These are phyloP conservation scores for Sinocyclocheilus anophthalmus DNA, from an alignment of 2,113 vertebrate species.

Conservation along the genomic window DNA sequence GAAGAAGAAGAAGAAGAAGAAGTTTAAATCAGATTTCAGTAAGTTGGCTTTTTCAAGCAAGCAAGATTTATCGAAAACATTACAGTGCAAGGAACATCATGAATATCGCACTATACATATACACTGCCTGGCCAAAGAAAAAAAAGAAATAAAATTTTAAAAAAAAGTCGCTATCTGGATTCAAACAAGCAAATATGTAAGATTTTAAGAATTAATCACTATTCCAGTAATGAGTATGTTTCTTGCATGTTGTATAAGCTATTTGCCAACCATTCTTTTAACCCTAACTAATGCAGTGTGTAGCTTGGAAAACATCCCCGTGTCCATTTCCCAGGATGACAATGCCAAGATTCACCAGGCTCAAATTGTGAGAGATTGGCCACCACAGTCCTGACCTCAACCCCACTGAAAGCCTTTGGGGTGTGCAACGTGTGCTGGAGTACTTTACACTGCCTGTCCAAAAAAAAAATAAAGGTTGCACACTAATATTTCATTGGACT, in stretches of 20 bases:
- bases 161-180: background rate
- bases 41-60: background rate
- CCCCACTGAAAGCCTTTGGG: background rate
- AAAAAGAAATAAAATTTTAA: too few species aligned
- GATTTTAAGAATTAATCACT: background rate
- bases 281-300: too few species aligned
- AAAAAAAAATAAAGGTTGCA: too few species aligned
- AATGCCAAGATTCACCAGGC: background rate
- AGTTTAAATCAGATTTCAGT: too few species aligned
- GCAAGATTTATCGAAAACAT: background rate
- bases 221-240: too few species aligned
- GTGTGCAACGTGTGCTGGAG: background rate
- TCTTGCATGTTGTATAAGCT: too few species aligned
- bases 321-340: background rate
- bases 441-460: background rate
- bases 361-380: background rate
- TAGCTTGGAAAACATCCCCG: background rate
- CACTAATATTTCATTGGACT: too few species aligned
- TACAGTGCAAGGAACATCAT: too few species aligned
- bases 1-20: too few species aligned
- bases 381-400: background rate
- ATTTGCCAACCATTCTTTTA: too few species aligned
- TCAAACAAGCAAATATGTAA: background rate
- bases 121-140: background rate
- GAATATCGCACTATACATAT: too few species aligned